Base-by-base conservation (phyloP, 2,113 vertebrate species). In the Arenaria interpres region DNA sequence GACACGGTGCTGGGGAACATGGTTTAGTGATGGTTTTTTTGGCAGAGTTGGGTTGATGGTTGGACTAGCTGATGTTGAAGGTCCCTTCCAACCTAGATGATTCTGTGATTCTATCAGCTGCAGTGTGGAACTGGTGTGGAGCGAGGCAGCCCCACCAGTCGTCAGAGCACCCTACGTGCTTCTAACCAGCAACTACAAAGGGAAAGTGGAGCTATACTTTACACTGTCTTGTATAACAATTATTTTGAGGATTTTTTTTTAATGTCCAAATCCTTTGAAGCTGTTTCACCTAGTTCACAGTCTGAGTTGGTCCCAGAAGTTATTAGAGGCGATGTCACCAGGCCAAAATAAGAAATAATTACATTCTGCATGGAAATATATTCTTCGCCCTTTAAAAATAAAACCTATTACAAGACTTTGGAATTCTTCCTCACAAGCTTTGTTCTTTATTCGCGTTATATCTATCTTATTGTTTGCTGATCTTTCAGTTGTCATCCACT, bases 201-300 rank as follows among this genome's bases (percentile, higher is more conserved):
- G 60, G 45, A 63, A 15, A 28, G 35, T 2, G 4, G 41, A 56
- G 41, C 39, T n/a, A 0, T 32, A 12, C 32, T 75, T 88, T 14
- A 25, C 43, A 33, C 12, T 43, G 27, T 50, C 50, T 59, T 51
- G 16, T 46, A 7, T 21, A n/a, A 59, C 32, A 4, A 12, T 81
- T 77, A 37, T 88, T 96, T 67, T 41, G n/a, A 69, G 35, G 13
- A 4, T 19, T 12, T 54, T 56, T 48, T 66, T 51, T 43, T 32
- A 14, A 71, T 24, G 14, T 60, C 28, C 30, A 43, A 50, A 43
- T 46, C 72, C 46, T 90, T 90, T 95, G 94, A 95, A 92, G 56
- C 39, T 78, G 50, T 84, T 77, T 81, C 9, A 4, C 43, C 66
- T 80, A 48, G 35, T 85, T 82, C 50, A 14, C 54, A 79, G 43